Conservation (phyloP, 2,888 invertebrate genomes). For the Scelioninae gen. 2 region DNA sequence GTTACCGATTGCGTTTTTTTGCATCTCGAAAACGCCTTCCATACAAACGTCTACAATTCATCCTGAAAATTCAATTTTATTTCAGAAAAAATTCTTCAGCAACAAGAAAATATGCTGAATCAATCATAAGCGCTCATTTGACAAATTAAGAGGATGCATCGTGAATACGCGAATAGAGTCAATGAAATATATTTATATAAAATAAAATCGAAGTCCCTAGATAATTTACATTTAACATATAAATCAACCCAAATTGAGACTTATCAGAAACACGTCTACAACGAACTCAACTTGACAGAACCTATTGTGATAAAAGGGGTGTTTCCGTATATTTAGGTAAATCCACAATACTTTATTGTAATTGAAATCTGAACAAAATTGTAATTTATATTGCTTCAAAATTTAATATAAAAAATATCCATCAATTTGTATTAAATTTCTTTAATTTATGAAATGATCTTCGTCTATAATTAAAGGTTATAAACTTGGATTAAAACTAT, state of each 20-base stretch:
- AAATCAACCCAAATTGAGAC: background rate
- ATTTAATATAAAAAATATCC: background rate
- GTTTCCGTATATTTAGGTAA: conserved; percentile 31
- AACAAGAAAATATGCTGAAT: no score
- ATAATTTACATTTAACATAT: background rate
- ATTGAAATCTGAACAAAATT: background rate
- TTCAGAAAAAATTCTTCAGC: no score
- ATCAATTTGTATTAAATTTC: background rate
- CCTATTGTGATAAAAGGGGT: conserved; percentile 24
- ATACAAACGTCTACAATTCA: no score
- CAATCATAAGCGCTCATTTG: no score
- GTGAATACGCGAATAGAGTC: no score
- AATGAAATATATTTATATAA: no score
- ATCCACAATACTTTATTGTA: background rate
- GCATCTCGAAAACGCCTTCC: no score
- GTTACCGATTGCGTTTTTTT: no score
- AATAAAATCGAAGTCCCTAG: background rate
- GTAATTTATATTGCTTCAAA: background rate
- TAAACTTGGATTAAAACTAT: conserved; percentile 6
- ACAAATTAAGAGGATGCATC: no score
- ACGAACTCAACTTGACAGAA: conserved; percentile 30
- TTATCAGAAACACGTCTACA: conserved; percentile 21
- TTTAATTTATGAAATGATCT: no score
- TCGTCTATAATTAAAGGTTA: conserved; percentile 10
- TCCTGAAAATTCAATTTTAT: no score